Conservation (phyloP, 1,140 invertebrate genomes). For the Samia ricini region DNA sequence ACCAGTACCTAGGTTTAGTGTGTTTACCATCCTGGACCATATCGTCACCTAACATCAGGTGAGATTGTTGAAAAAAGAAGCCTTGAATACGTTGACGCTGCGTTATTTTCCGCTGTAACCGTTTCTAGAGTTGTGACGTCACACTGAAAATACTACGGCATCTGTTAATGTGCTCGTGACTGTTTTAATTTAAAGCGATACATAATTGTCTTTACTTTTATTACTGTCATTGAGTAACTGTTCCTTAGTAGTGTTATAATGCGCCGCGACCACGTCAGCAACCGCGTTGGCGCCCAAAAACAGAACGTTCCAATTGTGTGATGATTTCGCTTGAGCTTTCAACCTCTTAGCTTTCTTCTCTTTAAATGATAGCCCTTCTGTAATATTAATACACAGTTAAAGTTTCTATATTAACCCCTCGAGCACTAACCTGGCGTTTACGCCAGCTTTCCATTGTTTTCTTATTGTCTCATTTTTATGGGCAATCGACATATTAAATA, state of each 20-base stretch:
- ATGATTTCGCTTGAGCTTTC: constrained; percentile 87
- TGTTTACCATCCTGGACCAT: too few relatives aligned
- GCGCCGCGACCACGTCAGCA: constrained; percentile 92
- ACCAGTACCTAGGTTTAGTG: too few relatives aligned
- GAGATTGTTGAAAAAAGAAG: too few relatives aligned
- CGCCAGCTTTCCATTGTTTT: too few relatives aligned
- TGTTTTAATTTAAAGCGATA: neutral
- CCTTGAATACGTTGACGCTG: too few relatives aligned
- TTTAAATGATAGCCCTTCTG: constrained; percentile 86
- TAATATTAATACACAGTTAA: constrained; percentile 20
- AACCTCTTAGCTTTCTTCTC: constrained; percentile 90
- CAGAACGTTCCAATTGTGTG: constrained; percentile 97
- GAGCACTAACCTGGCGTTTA: too few relatives aligned
- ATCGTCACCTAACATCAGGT: too few relatives aligned
- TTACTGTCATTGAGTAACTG: constrained; percentile 73
- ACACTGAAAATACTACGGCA: neutral
- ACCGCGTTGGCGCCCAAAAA: constrained; percentile 97
- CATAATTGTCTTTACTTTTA: constrained; percentile 68
- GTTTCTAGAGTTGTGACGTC: neutral
- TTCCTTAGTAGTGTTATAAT: constrained; percentile 93
- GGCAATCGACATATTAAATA: too few relatives aligned
- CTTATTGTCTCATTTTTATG: too few relatives aligned
- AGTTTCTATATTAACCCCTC: neutral
- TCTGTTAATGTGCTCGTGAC: neutral
- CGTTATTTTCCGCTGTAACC: too few relatives aligned